Base-by-base conservation (phyloP, 2,888 invertebrate genomes). In the Noctua pronuba region DNA sequence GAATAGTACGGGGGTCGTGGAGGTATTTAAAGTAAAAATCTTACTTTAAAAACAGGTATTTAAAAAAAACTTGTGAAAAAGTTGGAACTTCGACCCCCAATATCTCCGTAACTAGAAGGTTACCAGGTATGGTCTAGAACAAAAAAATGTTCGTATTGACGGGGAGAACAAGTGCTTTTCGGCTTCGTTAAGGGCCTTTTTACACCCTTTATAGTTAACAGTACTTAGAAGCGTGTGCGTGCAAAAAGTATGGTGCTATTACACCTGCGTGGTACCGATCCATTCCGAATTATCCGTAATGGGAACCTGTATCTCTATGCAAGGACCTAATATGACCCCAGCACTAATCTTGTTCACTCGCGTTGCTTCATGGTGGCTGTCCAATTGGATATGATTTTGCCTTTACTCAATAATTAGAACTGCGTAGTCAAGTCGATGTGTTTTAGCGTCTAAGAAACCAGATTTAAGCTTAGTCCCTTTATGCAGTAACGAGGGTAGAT, bases 351-450 rank as follows among this genome's bases (percentile, higher is more conserved):
- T 16, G 28, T 58, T 11, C 66, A 58, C 28, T 67, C 10, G 21
- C 18, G 38, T 21, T 46, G 24, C n/a, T 58, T 24, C 38, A 77
- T 2, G 41, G 35, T 38, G 10, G n/a, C 60, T 77, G 41, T 62
- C 52, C 44, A 6, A 77, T 77, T 49, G 31, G 21, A 65, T 52
- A 18, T 41, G 35, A 52, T 49, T 44, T 24, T 69, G 7, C 65
- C 5, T n/a, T 77, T n/a, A 77, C 11, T 28, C 49, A 62, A 62
- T 77, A 52, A 46, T 38, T 28, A 24, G 8, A 66, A 18, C n/a
- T 6, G 31, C 58, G 21, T 31, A 77, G 68, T 24, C 13, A 8
- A 11, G 41, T 69, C 6, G 13, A 24, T 16, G 11, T 35, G 13
- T 77, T 44, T 62, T 68, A 62, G 31, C 28, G 18, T 62, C 18